These are phyloP conservation scores for Phyllopteryx taeniolatus DNA, from an alignment of 2,113 vertebrate genomes.

Conservation along the genomic window DNA sequence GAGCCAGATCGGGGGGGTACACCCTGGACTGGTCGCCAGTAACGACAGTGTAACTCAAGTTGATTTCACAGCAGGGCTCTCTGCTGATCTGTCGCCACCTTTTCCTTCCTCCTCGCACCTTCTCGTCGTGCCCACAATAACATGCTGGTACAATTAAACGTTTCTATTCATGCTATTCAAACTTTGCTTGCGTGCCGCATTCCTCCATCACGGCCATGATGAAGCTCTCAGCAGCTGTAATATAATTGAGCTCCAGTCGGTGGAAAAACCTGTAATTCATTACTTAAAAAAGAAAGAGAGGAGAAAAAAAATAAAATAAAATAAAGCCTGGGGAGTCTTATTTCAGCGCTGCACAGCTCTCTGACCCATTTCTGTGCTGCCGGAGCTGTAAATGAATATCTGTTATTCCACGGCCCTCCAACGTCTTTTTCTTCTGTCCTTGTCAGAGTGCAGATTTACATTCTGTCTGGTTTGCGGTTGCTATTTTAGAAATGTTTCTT, in stretches of 20 bases:
- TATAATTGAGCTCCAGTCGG: conserved; percentile 63
- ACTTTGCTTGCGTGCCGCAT: conserved; percentile 66
- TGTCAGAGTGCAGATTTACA: conserved; percentile 73
- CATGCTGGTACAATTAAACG: conserved; percentile 70
- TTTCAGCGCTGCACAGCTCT: conserved; percentile 50
- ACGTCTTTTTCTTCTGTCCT: conserved; percentile 54
- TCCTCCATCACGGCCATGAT: conserved; percentile 64
- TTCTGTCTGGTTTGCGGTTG: conserved; percentile 74
- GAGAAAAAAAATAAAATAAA: conserved; percentile 6
- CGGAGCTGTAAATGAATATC: conserved; percentile 67
- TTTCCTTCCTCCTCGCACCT: background rate
- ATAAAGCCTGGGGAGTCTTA: conserved; percentile 58
- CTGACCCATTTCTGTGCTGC: conserved; percentile 65
- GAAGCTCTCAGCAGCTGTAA: conserved; percentile 69
- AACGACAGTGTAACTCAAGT: background rate
- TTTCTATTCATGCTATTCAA: conserved; percentile 61
- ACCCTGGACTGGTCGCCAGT: background rate
- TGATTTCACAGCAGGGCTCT: conserved; percentile 2
- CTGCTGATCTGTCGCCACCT: conserved; percentile 6
- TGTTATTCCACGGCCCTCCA: conserved; percentile 67
- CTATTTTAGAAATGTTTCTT: conserved; percentile 69
- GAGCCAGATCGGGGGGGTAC: background rate
- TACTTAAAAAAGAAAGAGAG: conserved; percentile 63
- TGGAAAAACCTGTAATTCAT: conserved; percentile 71
- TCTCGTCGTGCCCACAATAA: conserved; percentile 16